Evolutionary conservation across 1,140 invertebrate species (phyloP), one percentile per base, ranked within the genome.

Genomic region (Bombus haemorrhoidalis): DNA sequence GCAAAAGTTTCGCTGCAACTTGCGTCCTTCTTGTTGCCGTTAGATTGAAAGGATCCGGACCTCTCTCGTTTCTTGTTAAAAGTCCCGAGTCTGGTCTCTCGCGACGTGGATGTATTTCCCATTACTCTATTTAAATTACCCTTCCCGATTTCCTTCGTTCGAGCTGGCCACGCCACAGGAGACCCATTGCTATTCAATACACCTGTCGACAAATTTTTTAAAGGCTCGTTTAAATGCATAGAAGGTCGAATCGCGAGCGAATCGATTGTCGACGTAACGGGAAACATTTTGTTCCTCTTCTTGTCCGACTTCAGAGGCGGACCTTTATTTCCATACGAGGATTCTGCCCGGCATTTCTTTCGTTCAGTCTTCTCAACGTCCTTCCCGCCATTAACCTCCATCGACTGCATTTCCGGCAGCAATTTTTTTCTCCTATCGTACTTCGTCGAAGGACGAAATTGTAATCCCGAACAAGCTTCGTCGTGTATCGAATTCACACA

Each of bases 211-310:
- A 59, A 85, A 81, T 85, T 81, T 81, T 81, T 81, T 37, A 81
- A 75, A 81, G 78, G 43, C 62, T 81, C 84, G 59, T 81, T 81
- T 75, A 81, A 85, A 81, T 85, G 84, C 84, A 85, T 85, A 37
- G 84, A 32, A 43, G 84, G 69, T 43, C 78, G 77, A 66, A 68
- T 81, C 79, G n/a, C 34, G 34, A 18, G 34, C n/a, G 71, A 59
- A 74, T 81, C 84, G 78, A 85, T 75, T 6, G 34, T n/a, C 75
- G 9, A 10, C 15, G 41, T 22, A 41, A 13, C 32, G 66, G 37
- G n/a, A 53, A 73, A 72, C 83, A 32, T 57, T 68, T 75, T 85
- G 78, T 69, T 75, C 71, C 43, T 75, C 71, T 43, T 74, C 59
- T 34, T 64, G 18, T 10, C 41, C 13, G 57, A 39, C 10, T 59